Evolutionary conservation across 2,113 vertebrate genomes (phyloP).

Genomic region (Pteronura brasiliensis): DNA sequence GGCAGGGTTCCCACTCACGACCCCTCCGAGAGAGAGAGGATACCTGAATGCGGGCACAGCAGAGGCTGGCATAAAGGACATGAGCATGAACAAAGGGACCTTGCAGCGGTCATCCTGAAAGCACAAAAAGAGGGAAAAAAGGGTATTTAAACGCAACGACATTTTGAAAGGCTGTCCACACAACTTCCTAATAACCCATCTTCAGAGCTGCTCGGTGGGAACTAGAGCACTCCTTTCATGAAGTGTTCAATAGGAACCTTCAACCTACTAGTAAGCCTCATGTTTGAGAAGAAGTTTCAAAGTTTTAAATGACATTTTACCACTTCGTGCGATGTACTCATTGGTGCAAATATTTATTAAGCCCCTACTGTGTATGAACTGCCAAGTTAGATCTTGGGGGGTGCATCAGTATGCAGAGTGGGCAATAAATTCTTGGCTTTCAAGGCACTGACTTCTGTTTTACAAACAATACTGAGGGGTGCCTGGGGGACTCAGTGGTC

Average conservation of each 20-base stretch:
- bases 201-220: background rate
- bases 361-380: background rate
- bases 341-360: background rate
- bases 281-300: background rate
- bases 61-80: slow-evolving; percentile 90
- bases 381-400: background rate
- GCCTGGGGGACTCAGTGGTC: no score
- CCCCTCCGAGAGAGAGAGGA: background rate
- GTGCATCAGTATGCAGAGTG: background rate
- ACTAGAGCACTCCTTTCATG: no score
- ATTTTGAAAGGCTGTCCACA: background rate
- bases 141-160: background rate
- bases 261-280: background rate
- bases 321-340: no score
- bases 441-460: background rate
- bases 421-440: background rate
- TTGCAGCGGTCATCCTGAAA: slow-evolving; percentile 90
- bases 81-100: slow-evolving; percentile 89
- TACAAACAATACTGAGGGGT: background rate
- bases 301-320: background rate
- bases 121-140: background rate
- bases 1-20: no score
- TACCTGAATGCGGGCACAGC: slow-evolving; percentile 93
- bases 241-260: rapidly evolving
- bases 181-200: background rate